Conservation (phyloP, 1,140 invertebrate genomes). For the Ericerus pela region DNA sequence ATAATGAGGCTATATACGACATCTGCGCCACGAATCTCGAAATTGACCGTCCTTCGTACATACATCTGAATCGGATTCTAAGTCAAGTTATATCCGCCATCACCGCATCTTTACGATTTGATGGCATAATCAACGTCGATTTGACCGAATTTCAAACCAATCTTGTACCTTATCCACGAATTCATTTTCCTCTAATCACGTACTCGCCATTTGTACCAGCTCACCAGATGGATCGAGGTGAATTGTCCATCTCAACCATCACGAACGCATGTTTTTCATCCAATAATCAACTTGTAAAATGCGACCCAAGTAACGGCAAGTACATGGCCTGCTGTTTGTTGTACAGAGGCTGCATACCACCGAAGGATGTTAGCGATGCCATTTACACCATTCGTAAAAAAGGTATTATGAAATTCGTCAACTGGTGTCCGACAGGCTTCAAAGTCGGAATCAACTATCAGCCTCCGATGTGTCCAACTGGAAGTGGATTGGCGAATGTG, state of each 20-base stretch:
- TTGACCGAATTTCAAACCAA: slow-evolving; percentile 53
- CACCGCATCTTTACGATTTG: slow-evolving; percentile 40
- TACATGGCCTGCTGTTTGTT: slow-evolving; percentile 46
- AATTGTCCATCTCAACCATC: slow-evolving; percentile 44
- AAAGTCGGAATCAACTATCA: slow-evolving; percentile 38
- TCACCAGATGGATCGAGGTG: slow-evolving; percentile 66
- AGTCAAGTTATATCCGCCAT: slow-evolving; percentile 40
- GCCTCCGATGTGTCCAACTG: slow-evolving; percentile 53
- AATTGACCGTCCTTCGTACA: slow-evolving; percentile 43
- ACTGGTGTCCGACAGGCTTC: slow-evolving; percentile 45
- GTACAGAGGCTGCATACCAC: slow-evolving; percentile 40
- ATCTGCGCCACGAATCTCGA: slow-evolving; percentile 41
- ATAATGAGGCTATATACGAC: slow-evolving; percentile 51
- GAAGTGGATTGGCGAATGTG: slow-evolving; percentile 42
- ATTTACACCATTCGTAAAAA: slow-evolving; percentile 47
- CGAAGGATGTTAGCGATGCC: slow-evolving; percentile 54
- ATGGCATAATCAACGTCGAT: slow-evolving; percentile 46
- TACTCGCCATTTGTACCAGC: slow-evolving; percentile 69
- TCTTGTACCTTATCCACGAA: slow-evolving; percentile 44
- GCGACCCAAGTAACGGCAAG: slow-evolving; percentile 29
- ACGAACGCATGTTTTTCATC: slow-evolving; percentile 15
- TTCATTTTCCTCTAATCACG: slow-evolving; percentile 51
- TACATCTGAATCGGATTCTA: slow-evolving; percentile 41
- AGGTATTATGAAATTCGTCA: slow-evolving; percentile 40
- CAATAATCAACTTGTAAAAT: slow-evolving; percentile 23